Percentiles rank a stretch among this genome's conserved stretches.
Conservation (phyloP, 2,797 vertebrate species). For the Cryptoblepharus egeriae region DNA sequence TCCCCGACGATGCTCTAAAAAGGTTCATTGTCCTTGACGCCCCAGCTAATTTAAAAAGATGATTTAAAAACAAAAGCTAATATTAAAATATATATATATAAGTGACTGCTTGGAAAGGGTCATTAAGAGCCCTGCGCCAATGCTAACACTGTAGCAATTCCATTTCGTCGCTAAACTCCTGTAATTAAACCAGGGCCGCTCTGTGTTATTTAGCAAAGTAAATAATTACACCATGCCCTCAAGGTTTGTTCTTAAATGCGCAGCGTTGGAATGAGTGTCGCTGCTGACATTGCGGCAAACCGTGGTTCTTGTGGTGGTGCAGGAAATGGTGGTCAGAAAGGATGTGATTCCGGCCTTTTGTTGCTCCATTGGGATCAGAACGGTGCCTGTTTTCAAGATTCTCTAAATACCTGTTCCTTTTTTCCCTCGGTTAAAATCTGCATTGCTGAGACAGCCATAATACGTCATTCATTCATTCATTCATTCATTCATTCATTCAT, state of each 20-base stretch:
- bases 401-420: too few species aligned
- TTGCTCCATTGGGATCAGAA: too few species aligned
- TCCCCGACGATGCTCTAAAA: constrained; percentile 47
- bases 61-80: constrained; percentile 67
- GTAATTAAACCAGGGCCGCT: constrained; percentile 65
- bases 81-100: constrained; percentile 48
- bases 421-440: too few species aligned
- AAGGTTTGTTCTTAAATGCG: constrained; percentile 42
- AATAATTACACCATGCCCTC: constrained; percentile 64
- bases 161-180: constrained; percentile 57
- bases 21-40: constrained; percentile 57
- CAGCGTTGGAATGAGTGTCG: constrained; percentile 13
- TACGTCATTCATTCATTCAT: too few species aligned
- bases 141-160: constrained; percentile 63
- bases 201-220: constrained; percentile 73
- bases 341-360: too few species aligned
- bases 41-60: constrained; percentile 62
- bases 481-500: too few species aligned
- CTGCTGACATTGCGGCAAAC: background rate
- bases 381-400: too few species aligned
- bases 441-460: too few species aligned
- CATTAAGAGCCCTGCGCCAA: constrained; percentile 56
- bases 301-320: too few species aligned
- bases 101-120: constrained; percentile 44
- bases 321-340: too few species aligned